Conservation (phyloP, 37 sponge, comb jelly and placozoan species). For the Diacarnus erythraeanus region DNA sequence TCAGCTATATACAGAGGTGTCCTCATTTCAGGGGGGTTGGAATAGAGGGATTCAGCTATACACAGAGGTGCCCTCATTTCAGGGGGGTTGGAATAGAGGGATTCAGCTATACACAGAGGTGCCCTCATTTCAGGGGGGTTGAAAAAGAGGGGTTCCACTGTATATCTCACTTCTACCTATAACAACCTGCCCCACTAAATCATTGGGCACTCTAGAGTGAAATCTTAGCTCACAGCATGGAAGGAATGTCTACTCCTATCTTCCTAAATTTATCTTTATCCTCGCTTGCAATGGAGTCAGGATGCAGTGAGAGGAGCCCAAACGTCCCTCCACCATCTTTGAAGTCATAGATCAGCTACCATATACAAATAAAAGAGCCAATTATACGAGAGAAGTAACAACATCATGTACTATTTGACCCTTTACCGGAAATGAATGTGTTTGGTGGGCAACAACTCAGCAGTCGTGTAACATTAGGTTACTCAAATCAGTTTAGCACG, state of each 20-base stretch:
- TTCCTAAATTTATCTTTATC: slow-evolving; percentile 33
- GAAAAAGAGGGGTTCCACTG: no score
- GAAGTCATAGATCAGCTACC: slow-evolving; percentile 69
- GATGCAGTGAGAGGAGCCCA: slow-evolving; percentile 59
- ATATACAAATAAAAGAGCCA: neutral
- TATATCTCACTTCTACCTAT: no score
- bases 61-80: no score
- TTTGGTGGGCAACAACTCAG: neutral
- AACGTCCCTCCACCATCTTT: slow-evolving; percentile 60
- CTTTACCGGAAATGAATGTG: neutral
- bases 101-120: no score
- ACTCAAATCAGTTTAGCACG: neutral
- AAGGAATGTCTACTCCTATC: slow-evolving; percentile 57
- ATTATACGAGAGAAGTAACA: neutral
- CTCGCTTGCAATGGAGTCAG: slow-evolving; percentile 49
- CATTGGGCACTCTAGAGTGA: no score
- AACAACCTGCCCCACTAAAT: neutral
- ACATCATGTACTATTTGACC: neutral
- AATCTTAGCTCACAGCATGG: slow-evolving; percentile 39
- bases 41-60: no score
- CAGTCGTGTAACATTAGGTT: no score
- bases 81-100: no score
- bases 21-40: no score
- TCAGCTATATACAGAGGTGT: no score
- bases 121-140: no score